A percentile compares a stretch with the other conserved stretches of the same genome.
phyloP scores from a whole-genome alignment of 1,140 invertebrate genomes.

The Fopius arisanus region DNA sequence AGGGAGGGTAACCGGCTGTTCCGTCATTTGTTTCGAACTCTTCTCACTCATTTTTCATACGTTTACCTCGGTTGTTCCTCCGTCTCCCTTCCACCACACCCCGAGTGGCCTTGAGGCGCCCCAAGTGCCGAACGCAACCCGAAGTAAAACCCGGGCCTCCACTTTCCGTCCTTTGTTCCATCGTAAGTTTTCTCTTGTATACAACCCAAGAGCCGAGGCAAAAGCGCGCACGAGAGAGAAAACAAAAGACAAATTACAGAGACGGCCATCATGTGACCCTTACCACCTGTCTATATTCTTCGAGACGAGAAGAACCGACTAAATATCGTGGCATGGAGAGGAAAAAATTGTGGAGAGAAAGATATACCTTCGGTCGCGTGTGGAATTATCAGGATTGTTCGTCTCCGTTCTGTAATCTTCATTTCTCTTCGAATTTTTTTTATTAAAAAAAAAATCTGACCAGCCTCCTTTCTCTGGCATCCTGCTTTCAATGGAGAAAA shows the following conservation, averaged over 20 bases:
- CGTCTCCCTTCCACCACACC: constrained; percentile 31
- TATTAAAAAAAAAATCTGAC: background rate
- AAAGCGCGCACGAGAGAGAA: constrained; percentile 40
- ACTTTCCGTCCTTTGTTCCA: constrained; percentile 57
- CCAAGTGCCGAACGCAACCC: background rate
- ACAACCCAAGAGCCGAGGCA: constrained; percentile 22
- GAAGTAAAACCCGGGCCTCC: constrained; percentile 24
- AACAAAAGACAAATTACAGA: constrained; percentile 64
- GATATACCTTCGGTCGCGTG: constrained; percentile 19
- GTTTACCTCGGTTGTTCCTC: constrained; percentile 37
- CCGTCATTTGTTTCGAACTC: constrained; percentile 56
- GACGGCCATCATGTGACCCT: constrained; percentile 55
- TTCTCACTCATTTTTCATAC: constrained; percentile 61
- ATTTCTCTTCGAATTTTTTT: constrained; percentile 13
- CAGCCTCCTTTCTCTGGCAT: constrained; percentile 32
- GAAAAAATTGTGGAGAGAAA: constrained; percentile 7
- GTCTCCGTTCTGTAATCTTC: background rate
- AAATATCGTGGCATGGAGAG: background rate
- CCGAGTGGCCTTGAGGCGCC: constrained; percentile 27
- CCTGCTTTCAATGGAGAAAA: constrained; percentile 2
- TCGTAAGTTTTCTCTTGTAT: constrained; percentile 29
- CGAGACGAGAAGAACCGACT: constrained; percentile 16
- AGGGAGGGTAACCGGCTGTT: constrained; percentile 47
- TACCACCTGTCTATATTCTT: constrained; percentile 52
- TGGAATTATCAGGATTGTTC: constrained; percentile 18